phyloP scores from a whole-genome alignment of 2,113 vertebrate species.

The cattle (Bos taurus) region ARS-UCD2.0 NC_037357.1:137996001-137996500 shows the following conservation, averaged over 20 bases:
- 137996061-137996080: not conserved
- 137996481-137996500: not conserved
- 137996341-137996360: fast-evolving
- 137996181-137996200: not conserved
- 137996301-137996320: not conserved
- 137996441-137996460: fast-evolving
- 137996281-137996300: too few species aligned
- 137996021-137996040: not conserved
- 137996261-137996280: fast-evolving
- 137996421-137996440: not conserved
- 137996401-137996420: not conserved
- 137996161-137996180: not conserved
- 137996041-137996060: not conserved
- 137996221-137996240: not conserved
- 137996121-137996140: too few species aligned
- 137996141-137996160: not conserved
- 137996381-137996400: not conserved
- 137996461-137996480: fast-evolving
- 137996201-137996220: too few species aligned
- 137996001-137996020: not conserved
- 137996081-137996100: fast-evolving
- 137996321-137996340: not conserved
- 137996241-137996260: fast-evolving
- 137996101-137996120: not conserved
- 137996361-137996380: not conserved